Evolutionary conservation across 2,113 vertebrate genomes (phyloP).

Genomic region (Colaptes auratus): DNA sequence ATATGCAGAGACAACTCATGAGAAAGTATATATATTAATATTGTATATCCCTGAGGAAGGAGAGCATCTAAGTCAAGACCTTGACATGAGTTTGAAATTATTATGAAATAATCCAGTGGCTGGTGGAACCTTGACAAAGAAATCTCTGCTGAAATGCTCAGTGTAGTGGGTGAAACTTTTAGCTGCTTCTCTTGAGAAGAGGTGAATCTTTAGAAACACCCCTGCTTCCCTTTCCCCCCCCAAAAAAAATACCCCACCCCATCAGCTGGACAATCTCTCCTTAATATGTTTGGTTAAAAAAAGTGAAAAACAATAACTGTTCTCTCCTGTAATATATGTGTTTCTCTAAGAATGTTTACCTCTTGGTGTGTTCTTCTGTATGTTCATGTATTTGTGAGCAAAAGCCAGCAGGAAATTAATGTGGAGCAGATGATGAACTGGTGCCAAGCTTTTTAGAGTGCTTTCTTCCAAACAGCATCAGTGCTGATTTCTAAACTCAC

Average conservation of each 20-base stretch:
- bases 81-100: not conserved
- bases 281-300: not conserved
- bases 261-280: not conserved
- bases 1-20: not conserved
- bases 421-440: not conserved
- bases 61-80: not conserved
- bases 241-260: fast-evolving
- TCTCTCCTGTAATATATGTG: not conserved
- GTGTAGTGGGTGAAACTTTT: not conserved
- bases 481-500: not conserved
- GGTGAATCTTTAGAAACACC: not conserved
- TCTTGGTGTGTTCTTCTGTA: not conserved
- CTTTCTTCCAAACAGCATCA: not conserved
- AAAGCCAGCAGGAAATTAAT: not conserved
- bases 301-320: not conserved
- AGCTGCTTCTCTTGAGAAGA: not conserved
- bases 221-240: too few species aligned
- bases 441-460: not conserved
- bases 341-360: not conserved
- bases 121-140: not conserved
- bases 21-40: not conserved
- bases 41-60: not conserved
- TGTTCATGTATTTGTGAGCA: not conserved
- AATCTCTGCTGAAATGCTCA: not conserved
- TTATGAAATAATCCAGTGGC: not conserved